Percentiles rank a stretch among this genome's conserved stretches.
Evolutionary conservation across 2,888 invertebrate genomes (phyloP).

Genomic region (Bursaphelenchus okinawaensis): DNA sequence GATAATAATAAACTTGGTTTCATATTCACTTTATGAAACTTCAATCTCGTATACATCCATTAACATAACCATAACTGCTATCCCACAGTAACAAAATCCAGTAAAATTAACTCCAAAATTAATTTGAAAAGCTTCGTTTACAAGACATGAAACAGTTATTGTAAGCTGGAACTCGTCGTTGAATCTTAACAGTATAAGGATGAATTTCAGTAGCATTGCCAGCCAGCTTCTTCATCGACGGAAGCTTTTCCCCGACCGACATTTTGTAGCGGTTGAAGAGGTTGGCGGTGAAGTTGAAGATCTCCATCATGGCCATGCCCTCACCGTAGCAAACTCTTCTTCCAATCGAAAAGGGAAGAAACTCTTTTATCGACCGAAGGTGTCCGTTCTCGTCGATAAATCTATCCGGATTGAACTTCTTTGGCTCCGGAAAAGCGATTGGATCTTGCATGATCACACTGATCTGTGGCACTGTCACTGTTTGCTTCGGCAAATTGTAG

Average conservation of each 20-base stretch:
- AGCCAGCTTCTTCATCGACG: neutral
- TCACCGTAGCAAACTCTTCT: neutral
- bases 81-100: too few species aligned
- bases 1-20: too few species aligned
- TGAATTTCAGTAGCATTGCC: neutral
- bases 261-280: neutral
- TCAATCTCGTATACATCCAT: too few species aligned
- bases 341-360: neutral
- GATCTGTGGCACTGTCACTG: neutral
- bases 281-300: conserved; percentile 1
- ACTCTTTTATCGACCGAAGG: neutral
- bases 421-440: neutral
- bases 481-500: neutral
- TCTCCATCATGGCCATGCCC: conserved; percentile 2
- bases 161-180: neutral
- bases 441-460: neutral
- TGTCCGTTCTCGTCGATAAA: neutral
- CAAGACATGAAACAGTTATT: too few species aligned
- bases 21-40: too few species aligned
- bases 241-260: neutral
- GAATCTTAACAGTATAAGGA: neutral
- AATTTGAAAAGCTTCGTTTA: too few species aligned
- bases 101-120: too few species aligned
- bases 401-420: conserved; percentile 2
- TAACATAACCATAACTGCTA: too few species aligned